phyloP scores from a whole-genome alignment of 2,888 invertebrate genomes.

The Athripsodes cinereus region DNA sequence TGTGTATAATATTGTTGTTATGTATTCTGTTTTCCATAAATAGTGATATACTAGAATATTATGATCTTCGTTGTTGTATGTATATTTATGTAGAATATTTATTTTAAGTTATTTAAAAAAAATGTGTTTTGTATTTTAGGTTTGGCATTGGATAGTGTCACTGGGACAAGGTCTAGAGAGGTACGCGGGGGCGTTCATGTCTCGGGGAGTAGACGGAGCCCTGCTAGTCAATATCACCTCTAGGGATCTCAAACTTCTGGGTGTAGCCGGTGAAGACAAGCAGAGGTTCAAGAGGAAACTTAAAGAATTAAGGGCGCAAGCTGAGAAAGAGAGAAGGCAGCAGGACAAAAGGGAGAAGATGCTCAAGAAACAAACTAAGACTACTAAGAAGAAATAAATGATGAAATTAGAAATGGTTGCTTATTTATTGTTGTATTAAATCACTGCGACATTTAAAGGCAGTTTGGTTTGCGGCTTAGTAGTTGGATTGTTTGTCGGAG shows the following conservation, averaged over 20 bases:
- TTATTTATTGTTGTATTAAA: too few relatives aligned
- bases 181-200: slow-evolving; percentile 80
- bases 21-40: too few relatives aligned
- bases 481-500: neutral
- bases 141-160: slow-evolving; percentile 84
- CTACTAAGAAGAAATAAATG: neutral
- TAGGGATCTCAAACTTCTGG: slow-evolving; percentile 83
- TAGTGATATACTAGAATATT: too few relatives aligned
- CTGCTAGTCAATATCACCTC: slow-evolving; percentile 84
- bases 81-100: too few relatives aligned
- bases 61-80: too few relatives aligned
- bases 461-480: neutral
- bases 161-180: slow-evolving; percentile 84
- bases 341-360: slow-evolving; percentile 85
- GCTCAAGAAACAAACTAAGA: slow-evolving; percentile 55
- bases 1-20: too few relatives aligned
- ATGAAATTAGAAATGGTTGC: neutral
- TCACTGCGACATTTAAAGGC: too few relatives aligned
- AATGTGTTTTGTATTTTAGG: slow-evolving; percentile 52
- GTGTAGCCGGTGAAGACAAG: slow-evolving; percentile 74
- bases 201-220: slow-evolving; percentile 83
- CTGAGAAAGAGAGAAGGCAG: slow-evolving; percentile 63
- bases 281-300: slow-evolving; percentile 75
- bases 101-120: too few relatives aligned
- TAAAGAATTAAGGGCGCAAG: slow-evolving; percentile 73